These are phyloP conservation scores for Pseudococcus jackbeardsleyi DNA, from an alignment of 2,888 invertebrate species.

Conservation along the genomic window DNA sequence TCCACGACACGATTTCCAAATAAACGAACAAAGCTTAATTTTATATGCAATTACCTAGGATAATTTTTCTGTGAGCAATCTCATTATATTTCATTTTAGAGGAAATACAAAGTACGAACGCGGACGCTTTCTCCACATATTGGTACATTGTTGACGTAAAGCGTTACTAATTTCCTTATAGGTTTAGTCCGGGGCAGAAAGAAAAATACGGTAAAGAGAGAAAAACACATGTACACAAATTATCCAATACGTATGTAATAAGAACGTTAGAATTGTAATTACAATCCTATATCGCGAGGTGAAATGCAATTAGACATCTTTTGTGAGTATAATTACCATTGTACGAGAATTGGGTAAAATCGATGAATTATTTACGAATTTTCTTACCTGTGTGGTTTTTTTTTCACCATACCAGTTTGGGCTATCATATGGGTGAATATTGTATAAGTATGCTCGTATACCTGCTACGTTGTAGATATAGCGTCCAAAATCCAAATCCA, in stretches of 20 bases:
- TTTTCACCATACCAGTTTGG: not conserved
- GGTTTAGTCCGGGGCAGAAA: not conserved
- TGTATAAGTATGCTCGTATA: not conserved
- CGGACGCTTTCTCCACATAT: conserved; percentile 52
- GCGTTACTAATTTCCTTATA: conserved; percentile 39
- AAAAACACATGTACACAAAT: conserved; percentile 22
- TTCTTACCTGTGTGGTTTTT: not conserved
- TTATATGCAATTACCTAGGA: conserved; percentile 40
- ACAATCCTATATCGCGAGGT: conserved; percentile 27
- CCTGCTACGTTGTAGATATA: not conserved
- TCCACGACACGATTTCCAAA: conserved; percentile 50
- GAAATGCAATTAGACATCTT: conserved; percentile 49
- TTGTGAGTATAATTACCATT: conserved; percentile 44
- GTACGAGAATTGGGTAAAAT: conserved; percentile 24
- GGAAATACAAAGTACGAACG: not conserved
- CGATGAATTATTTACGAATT: conserved; percentile 43
- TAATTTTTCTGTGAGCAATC: conserved; percentile 39
- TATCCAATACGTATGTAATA: conserved; percentile 52
- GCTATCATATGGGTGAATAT: not conserved
- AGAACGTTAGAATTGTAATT: conserved; percentile 47
- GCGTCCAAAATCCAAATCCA: not conserved
- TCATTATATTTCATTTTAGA: conserved; percentile 51
- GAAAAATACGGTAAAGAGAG: conserved; percentile 19
- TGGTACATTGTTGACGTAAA: conserved; percentile 47
- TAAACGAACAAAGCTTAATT: conserved; percentile 52